These are phyloP conservation scores for Acipenser oxyrinchus DNA, from an alignment of 2,797 vertebrate species.

Conservation along the genomic window DNA sequence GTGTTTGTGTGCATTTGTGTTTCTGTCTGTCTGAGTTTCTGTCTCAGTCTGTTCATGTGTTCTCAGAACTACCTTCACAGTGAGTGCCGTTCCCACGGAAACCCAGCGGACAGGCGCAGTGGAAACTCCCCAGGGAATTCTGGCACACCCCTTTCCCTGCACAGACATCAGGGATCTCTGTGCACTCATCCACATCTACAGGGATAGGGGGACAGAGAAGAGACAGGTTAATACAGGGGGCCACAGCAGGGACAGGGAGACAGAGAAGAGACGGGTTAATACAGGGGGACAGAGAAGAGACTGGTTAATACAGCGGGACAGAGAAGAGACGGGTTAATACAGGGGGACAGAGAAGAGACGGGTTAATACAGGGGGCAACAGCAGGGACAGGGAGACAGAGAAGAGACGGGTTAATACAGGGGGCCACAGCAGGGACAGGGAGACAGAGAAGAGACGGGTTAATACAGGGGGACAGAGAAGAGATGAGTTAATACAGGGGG, in stretches of 20 bases:
- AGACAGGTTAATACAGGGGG: too few relatives aligned
- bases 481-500: too few relatives aligned
- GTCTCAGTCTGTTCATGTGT: neutral
- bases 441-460: too few relatives aligned
- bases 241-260: neutral
- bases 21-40: neutral
- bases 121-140: slow-evolving; percentile 64
- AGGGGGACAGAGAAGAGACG: too few relatives aligned
- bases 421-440: slow-evolving; percentile 6
- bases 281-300: too few relatives aligned
- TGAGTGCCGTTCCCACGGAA: slow-evolving; percentile 70
- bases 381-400: slow-evolving; percentile 8
- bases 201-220: slow-evolving; percentile 2
- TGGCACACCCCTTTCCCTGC: slow-evolving; percentile 56
- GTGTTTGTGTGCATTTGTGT: neutral
- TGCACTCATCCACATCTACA: slow-evolving; percentile 66
- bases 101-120: slow-evolving; percentile 61
- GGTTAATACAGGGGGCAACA: too few relatives aligned
- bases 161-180: slow-evolving; percentile 44
- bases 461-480: too few relatives aligned
- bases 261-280: too few relatives aligned
- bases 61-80: slow-evolving; percentile 57
- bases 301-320: too few relatives aligned
- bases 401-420: too few relatives aligned
- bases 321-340: too few relatives aligned